Conservation (phyloP, 2,888 invertebrate species). For the Pemphredon lugubris region DNA sequence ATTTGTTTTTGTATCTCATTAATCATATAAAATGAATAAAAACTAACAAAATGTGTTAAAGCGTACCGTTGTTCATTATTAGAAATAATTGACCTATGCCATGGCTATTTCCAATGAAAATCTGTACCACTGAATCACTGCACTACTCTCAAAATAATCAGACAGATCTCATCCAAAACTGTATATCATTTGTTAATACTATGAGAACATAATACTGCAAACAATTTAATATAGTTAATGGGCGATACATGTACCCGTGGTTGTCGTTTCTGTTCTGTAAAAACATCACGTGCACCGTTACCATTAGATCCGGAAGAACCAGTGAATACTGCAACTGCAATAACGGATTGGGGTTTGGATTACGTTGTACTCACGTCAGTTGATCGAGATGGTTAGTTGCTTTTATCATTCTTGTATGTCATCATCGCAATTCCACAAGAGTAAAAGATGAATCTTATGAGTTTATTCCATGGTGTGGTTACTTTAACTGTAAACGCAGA, state of each 20-base stretch:
- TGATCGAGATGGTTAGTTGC: constrained; percentile 93
- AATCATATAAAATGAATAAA: too few species aligned
- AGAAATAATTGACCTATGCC: too few species aligned
- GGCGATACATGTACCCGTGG: constrained; percentile 99
- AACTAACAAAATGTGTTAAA: too few species aligned
- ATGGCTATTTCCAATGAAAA: constrained; percentile 9
- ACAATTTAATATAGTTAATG: constrained; percentile 86
- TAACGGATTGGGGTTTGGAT: constrained; percentile 96
- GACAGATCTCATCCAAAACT: constrained; percentile 24
- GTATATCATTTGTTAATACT: constrained; percentile 17
- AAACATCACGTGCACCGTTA: constrained; percentile 95
- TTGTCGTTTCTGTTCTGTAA: constrained; percentile 99
- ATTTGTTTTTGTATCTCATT: too few species aligned
- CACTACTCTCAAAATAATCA: constrained; percentile 24
- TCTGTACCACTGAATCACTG: constrained; percentile 7
- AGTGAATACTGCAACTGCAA: constrained; percentile 94
- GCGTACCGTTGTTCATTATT: too few species aligned
- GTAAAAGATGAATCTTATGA: too few species aligned
- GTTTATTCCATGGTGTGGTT: too few species aligned
- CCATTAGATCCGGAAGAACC: constrained; percentile 95
- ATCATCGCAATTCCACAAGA: too few species aligned
- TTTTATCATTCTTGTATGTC: too few species aligned
- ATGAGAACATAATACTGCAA: constrained; percentile 50
- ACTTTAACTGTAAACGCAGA: too few species aligned
- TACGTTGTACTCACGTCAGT: constrained; percentile 99